Conservation (phyloP, 2,888 invertebrate genomes). For the Cyclophora albipunctata region DNA sequence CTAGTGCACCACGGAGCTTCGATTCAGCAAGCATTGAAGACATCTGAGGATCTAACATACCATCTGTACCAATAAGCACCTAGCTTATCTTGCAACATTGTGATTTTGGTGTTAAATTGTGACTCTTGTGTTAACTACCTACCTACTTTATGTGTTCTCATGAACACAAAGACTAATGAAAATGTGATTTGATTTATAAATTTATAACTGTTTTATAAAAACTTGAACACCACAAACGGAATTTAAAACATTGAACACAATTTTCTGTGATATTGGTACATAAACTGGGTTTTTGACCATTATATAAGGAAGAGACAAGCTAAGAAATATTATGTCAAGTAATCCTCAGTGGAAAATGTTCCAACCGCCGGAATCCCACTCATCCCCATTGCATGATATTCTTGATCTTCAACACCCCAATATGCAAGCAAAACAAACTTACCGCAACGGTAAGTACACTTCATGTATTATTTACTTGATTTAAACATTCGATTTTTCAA, state of each 20-base stretch:
- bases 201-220: conserved; percentile 44
- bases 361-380: conserved; percentile 91
- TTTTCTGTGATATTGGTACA: conserved; percentile 66
- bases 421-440: conserved; percentile 67
- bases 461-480: background rate
- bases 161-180: conserved; percentile 52
- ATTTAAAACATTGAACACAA: conserved; percentile 20
- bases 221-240: conserved; percentile 37
- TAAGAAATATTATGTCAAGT: conserved; percentile 79
- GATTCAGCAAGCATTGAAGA: conserved; percentile 93
- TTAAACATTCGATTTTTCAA: too few relatives aligned
- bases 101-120: conserved; percentile 57
- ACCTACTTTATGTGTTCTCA: conserved; percentile 46
- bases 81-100: conserved; percentile 55
- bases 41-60: conserved; percentile 84
- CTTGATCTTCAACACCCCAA: conserved; percentile 81
- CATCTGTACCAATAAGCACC: conserved; percentile 52
- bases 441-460: conserved; percentile 70
- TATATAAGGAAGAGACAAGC: conserved; percentile 62
- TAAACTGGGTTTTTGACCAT: conserved; percentile 55
- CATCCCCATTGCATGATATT: conserved; percentile 88
- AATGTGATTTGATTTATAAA: conserved; percentile 65
- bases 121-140: conserved; percentile 36
- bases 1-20: conserved; percentile 73
- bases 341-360: conserved; percentile 93